Base-by-base conservation (phyloP, 2,888 invertebrate species). In the Polydrusus pterygomalis region DNA sequence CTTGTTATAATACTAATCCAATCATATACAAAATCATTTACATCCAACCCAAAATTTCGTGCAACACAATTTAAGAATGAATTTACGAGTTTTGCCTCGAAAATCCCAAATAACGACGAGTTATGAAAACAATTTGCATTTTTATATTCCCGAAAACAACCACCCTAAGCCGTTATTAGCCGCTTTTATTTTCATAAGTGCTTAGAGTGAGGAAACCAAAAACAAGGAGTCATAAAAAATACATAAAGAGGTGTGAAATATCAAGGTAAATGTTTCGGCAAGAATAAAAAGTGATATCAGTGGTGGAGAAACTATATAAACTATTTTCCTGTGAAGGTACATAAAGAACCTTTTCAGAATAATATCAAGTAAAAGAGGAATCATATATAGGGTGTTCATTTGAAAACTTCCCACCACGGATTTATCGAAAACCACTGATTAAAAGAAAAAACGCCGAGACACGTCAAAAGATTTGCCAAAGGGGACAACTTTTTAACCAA, bases 121-220 rank as follows among this genome's bases (percentile, higher is more conserved):
- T 71, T 75, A 75, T 71, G 75, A 49, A 71, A 70, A 70, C 71
- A 70, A 75, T 75, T 75, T 75, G 68, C 75, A 75, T 75, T 75
- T 75, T 75, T 75, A 75, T 75, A 62, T 75, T 71, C 75, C 40
- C 62, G 64, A 71, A 68, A 71, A 71, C 71, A 75, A 67, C 60
- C 56, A 67, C 60, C 51, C 67, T 45, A 62, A 58, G 73, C 62
- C 67, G 67, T 67, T 75, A 75, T 75, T 75, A 75, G 75, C 68
- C 56, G 64, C 64, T 43, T 74, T 74, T 69, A 74, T 74, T 73
- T 65, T 67, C 73, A 65, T 62, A 73, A 73, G 67, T 73, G 67
- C 73, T 73, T 73, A 38, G 34, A 25, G 40, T 67, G 58, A 60
- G 60, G 67, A 62, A 67, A 73, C 58, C 56, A 60, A 73, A 73